A percentile compares a stretch with the other conserved stretches of the same genome.
Evolutionary conservation across 2,797 vertebrate species (phyloP).

Genomic region (Sarcophilus harrisii): DNA sequence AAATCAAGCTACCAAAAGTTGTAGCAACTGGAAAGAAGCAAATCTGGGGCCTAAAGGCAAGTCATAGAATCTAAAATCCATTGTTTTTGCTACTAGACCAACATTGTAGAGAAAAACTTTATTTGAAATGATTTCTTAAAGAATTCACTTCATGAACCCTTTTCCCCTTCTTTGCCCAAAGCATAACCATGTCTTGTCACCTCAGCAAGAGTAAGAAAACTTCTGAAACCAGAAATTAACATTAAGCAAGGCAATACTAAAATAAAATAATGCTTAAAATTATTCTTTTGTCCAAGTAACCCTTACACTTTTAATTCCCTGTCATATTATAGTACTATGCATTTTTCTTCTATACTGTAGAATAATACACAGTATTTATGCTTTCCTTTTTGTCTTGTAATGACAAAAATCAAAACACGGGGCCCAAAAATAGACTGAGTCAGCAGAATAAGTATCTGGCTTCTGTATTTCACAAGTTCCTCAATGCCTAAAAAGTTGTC

Average conservation of each 20-base stretch:
- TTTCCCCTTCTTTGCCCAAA: background rate
- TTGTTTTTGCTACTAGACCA: background rate
- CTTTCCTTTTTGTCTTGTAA: conserved; percentile 22
- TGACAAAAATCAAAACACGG: background rate
- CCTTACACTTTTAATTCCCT: conserved; percentile 4
- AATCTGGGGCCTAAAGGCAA: background rate
- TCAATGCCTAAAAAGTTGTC: conserved; percentile 55
- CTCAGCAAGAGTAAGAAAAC: background rate
- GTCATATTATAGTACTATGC: background rate
- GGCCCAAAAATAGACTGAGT: background rate
- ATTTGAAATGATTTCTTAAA: conserved; percentile 16
- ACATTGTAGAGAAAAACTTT: conserved; percentile 11
- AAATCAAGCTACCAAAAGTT: background rate
- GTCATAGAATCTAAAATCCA: background rate
- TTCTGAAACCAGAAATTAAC: background rate
- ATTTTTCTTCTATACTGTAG: background rate
- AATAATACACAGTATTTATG: conserved; percentile 1
- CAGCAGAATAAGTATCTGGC: conserved; percentile 36
- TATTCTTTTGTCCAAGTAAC: background rate
- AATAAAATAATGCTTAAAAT: conserved; percentile 10
- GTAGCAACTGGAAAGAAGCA: background rate
- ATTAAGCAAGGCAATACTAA: background rate
- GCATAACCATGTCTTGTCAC: background rate
- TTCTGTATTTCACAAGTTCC: conserved; percentile 45
- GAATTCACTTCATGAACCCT: background rate